These are phyloP conservation scores for Heliconius cydno DNA, from an alignment of 2,888 invertebrate species.

Conservation along the genomic window DNA sequence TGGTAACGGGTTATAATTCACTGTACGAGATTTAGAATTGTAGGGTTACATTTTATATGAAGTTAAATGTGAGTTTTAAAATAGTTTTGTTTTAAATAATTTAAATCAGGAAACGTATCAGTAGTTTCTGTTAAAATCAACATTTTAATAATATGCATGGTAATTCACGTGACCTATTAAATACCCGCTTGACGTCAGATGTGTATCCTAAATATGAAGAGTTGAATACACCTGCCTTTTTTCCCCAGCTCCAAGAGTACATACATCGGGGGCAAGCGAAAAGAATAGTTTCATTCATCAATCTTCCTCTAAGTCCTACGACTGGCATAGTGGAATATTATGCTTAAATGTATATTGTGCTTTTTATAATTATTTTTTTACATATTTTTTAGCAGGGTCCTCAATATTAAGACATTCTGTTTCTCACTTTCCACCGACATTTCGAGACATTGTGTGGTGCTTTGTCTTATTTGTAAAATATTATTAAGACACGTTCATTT, in stretches of 20 bases:
- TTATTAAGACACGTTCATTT: neutral
- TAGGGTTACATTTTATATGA: neutral
- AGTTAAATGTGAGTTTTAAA: neutral
- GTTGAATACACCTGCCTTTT: constrained; percentile 15
- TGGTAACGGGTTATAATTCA: constrained; percentile 18
- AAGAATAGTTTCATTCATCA: constrained; percentile 22
- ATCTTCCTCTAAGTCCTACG: constrained; percentile 11
- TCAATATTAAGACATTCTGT: too few species aligned
- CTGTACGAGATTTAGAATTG: neutral
- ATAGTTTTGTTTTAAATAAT: neutral
- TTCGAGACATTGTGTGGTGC: too few species aligned
- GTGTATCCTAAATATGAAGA: neutral
- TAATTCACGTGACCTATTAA: neutral
- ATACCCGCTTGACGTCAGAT: neutral
- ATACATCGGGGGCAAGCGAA: constrained; percentile 1
- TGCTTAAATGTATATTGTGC: too few species aligned
- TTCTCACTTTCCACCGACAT: too few species aligned
- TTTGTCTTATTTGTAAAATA: neutral
- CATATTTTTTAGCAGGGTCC: too few species aligned
- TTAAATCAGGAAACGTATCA: neutral
- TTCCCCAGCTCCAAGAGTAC: neutral
- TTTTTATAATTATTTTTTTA: neutral
- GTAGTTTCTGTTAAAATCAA: neutral
- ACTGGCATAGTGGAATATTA: neutral
- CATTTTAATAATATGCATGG: neutral